phyloP scores from a whole-genome alignment of 2,888 invertebrate species.

The Pseudococcus viburni region DNA sequence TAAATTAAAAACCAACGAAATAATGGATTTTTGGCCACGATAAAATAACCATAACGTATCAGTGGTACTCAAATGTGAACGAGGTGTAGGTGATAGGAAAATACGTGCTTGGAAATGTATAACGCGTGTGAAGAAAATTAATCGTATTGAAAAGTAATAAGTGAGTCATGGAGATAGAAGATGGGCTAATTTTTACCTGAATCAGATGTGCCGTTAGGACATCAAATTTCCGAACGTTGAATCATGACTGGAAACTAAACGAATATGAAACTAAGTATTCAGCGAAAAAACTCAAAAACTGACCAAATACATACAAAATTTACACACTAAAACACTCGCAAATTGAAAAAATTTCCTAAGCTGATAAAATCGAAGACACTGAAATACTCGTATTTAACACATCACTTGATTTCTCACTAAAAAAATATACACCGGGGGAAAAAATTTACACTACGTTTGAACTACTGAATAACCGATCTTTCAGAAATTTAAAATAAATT shows the following conservation, averaged over 20 bases:
- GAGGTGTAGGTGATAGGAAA: slow-evolving; percentile 5
- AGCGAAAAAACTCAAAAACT: neutral
- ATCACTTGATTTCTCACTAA: neutral
- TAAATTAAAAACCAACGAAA: slow-evolving; percentile 48
- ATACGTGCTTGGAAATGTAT: neutral
- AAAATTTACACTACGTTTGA: neutral
- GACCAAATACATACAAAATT: neutral
- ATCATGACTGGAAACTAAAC: neutral
- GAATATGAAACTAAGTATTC: neutral
- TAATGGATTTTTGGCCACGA: slow-evolving; percentile 33
- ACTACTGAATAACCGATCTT: neutral
- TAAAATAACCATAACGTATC: slow-evolving; percentile 1
- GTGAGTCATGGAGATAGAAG: neutral
- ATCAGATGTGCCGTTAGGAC: slow-evolving; percentile 29
- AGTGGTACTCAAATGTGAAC: slow-evolving; percentile 27
- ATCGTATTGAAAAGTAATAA: neutral
- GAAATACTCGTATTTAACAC: slow-evolving; percentile 24
- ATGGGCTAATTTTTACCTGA: slow-evolving; percentile 13
- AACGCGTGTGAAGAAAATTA: neutral
- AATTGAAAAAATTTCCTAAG: neutral
- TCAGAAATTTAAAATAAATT: neutral
- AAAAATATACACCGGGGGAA: neutral
- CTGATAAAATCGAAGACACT: neutral
- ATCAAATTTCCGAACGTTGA: neutral
- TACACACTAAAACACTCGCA: neutral